Evolutionary conservation across 2,797 vertebrate genomes (phyloP).

Genomic region (Thunnus albacares): DNA sequence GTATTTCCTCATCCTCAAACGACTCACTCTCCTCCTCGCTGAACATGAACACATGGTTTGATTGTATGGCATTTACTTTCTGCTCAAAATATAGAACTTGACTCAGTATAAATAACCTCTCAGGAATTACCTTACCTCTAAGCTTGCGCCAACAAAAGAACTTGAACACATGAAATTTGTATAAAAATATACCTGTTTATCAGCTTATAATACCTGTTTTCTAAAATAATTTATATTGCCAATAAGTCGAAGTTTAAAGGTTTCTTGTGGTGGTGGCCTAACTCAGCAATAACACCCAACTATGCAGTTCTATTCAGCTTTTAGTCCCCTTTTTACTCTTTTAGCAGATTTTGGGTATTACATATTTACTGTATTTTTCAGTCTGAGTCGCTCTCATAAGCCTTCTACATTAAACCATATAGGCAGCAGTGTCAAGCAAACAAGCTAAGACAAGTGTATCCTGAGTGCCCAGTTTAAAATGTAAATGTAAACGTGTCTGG

Average conservation of each 20-base stretch:
- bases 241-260: neutral
- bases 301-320: no score
- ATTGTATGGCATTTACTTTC: neutral
- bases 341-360: neutral
- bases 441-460: neutral
- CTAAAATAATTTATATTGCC: neutral
- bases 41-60: neutral
- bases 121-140: neutral
- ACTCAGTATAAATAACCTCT: slow-evolving; percentile 1
- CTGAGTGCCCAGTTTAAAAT: neutral
- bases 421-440: neutral
- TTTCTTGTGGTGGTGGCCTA: neutral
- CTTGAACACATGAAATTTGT: neutral
- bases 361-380: neutral
- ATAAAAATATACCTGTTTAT: neutral
- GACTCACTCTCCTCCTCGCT: neutral
- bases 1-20: neutral
- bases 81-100: neutral
- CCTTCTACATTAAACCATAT: neutral
- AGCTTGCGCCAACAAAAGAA: neutral
- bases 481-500: no score
- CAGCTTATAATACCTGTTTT: neutral
- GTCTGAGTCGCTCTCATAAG: neutral
- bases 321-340: no score
- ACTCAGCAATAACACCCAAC: neutral